Conservation (phyloP, 2,797 vertebrate genomes). For the Galago senegalensis region DNA sequence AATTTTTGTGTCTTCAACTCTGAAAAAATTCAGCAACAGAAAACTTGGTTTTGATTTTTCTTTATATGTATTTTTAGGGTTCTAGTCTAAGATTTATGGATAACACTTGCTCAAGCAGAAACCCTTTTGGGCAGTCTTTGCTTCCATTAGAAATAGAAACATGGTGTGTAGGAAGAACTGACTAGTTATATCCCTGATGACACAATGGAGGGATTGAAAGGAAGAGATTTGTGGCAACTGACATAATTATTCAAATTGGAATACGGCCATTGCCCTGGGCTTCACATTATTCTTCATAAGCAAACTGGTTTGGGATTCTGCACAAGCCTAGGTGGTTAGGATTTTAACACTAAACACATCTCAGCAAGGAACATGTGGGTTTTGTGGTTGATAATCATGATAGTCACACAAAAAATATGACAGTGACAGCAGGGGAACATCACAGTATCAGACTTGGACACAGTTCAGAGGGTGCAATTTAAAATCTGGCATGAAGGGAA, state of each 20-base stretch:
- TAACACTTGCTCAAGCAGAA: neutral
- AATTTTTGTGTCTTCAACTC: neutral
- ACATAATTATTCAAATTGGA: constrained; percentile 2
- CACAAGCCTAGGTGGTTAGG: neutral
- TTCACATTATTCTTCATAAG: constrained; percentile 43
- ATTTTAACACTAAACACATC: neutral
- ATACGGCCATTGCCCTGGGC: neutral
- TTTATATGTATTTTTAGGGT: neutral
- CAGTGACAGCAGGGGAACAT: neutral
- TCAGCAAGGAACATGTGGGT: neutral
- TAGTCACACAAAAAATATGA: neutral
- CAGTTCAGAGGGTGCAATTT: neutral
- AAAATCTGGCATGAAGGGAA: neutral
- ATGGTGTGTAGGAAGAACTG: neutral
- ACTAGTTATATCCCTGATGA: neutral
- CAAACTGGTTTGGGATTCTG: neutral
- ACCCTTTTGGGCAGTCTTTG: neutral
- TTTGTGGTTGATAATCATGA: neutral
- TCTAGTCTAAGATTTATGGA: neutral
- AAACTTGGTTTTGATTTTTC: constrained; percentile 16
- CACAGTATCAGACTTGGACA: neutral
- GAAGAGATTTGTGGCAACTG: neutral
- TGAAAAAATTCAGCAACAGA: neutral
- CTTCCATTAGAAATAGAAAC: neutral
- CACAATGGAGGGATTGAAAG: neutral